A percentile compares a stretch with the other conserved stretches of the same genome.
Evolutionary conservation across 2,797 vertebrate genomes (phyloP).

Genomic region (Gobionotothen gibberifrons): DNA sequence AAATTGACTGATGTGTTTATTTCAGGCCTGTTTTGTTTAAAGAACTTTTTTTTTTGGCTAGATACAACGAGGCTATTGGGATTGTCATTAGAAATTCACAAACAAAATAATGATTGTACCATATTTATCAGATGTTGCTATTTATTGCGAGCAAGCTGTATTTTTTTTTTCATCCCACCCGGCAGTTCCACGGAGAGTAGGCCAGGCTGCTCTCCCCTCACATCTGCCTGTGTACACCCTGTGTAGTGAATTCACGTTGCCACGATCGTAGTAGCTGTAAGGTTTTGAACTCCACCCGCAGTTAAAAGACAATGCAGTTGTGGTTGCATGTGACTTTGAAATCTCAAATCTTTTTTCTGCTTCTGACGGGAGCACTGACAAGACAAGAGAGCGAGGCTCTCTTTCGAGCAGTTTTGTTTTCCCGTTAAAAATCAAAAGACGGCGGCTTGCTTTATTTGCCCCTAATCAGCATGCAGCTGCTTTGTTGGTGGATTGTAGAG

Average conservation of each 20-base stretch:
- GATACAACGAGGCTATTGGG: constrained; percentile 66
- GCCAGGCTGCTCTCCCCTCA: constrained; percentile 72
- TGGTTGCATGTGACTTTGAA: constrained; percentile 79
- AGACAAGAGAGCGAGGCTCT: constrained; percentile 67
- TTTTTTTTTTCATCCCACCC: constrained; percentile 45
- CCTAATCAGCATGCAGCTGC: constrained; percentile 79
- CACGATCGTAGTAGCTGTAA: constrained; percentile 65
- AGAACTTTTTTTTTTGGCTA: constrained; percentile 46
- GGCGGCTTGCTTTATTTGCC: constrained; percentile 75
- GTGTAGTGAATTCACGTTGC: constrained; percentile 69
- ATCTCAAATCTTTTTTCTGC: constrained; percentile 70
- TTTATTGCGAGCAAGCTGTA: constrained; percentile 70
- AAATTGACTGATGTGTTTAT: constrained; percentile 68
- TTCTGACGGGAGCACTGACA: constrained; percentile 73
- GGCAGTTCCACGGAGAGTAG: constrained; percentile 68
- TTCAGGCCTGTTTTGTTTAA: constrained; percentile 63
- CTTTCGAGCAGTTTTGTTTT: constrained; percentile 78
- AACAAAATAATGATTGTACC: constrained; percentile 75
- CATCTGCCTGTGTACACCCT: constrained; percentile 63
- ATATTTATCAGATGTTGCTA: constrained; percentile 78
- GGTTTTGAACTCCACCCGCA: constrained; percentile 81
- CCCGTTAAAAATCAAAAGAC: constrained; percentile 76
- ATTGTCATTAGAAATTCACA: constrained; percentile 75
- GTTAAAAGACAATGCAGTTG: constrained; percentile 77
- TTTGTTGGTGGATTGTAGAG: constrained; percentile 80